phyloP scores from a whole-genome alignment of 2,888 invertebrate genomes.

The Rapana venosa region DNA sequence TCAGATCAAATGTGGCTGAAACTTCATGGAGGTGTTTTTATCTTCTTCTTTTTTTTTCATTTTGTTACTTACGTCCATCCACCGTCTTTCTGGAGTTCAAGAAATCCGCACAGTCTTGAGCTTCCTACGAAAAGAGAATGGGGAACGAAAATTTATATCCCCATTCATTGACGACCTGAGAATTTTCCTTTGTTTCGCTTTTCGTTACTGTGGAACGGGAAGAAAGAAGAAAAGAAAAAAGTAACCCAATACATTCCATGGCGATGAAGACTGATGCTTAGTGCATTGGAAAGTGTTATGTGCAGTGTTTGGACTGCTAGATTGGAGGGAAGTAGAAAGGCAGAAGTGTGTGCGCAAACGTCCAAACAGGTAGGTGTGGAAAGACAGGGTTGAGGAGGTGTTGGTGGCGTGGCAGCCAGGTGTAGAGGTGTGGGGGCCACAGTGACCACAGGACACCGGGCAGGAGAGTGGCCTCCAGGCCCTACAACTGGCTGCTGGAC shows the following conservation, averaged over 20 bases:
- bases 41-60: background rate
- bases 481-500: background rate
- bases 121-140: background rate
- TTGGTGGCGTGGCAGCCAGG: conserved; percentile 3
- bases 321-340: background rate
- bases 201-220: too few relatives aligned
- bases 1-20: conserved; percentile 3
- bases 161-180: too few relatives aligned
- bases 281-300: background rate
- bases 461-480: conserved; percentile 20
- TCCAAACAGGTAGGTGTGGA: conserved; percentile 18
- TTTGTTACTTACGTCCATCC: background rate
- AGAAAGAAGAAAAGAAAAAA: too few relatives aligned
- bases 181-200: too few relatives aligned
- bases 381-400: background rate
- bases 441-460: background rate
- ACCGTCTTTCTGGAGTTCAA: conserved; percentile 28
- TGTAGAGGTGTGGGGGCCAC: conserved; percentile 19
- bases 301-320: conserved; percentile 27
- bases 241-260: too few relatives aligned
- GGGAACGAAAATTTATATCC: background rate
- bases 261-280: too few relatives aligned
- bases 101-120: background rate
- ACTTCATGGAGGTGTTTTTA: background rate
- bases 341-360: conserved; percentile 12